Evolutionary conservation across 2,797 vertebrate genomes (phyloP).

Genomic region (Platalea minor): DNA sequence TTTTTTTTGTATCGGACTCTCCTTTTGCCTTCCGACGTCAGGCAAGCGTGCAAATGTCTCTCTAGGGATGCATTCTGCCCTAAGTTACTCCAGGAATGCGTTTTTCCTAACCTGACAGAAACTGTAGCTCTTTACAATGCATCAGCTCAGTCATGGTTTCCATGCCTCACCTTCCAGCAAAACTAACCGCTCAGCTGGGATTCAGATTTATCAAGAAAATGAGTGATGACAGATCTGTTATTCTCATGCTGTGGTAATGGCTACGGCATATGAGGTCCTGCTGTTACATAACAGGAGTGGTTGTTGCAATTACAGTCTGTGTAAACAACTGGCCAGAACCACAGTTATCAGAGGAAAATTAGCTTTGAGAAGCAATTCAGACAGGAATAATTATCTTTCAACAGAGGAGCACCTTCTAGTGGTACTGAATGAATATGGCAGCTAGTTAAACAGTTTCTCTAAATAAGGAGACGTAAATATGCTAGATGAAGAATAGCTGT

Average conservation of each 20-base stretch:
- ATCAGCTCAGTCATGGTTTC: not conserved
- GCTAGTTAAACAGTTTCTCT: not conserved
- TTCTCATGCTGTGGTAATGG: not conserved
- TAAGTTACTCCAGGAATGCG: not conserved
- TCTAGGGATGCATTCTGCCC: not conserved
- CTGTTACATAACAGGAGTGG: not conserved
- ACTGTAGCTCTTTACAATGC: not conserved
- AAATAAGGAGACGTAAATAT: not conserved
- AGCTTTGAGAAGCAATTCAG: not conserved
- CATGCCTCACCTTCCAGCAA: not conserved
- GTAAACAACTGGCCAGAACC: not conserved
- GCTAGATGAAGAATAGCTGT: not conserved
- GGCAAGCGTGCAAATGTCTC: not conserved
- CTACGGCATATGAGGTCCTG: not conserved
- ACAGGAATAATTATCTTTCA: not conserved
- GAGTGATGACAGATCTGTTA: not conserved
- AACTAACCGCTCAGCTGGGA: not conserved
- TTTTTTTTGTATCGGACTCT: not conserved
- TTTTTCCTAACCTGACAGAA: not conserved
- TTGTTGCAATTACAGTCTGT: not conserved
- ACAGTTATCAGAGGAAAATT: not conserved
- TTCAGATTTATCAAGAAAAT: not conserved
- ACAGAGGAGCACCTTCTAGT: conserved; percentile 58
- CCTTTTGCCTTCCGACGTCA: not conserved
- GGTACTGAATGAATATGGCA: not conserved